phyloP scores from a whole-genome alignment of 2,113 vertebrate species.

The Psettodes erumei region DNA sequence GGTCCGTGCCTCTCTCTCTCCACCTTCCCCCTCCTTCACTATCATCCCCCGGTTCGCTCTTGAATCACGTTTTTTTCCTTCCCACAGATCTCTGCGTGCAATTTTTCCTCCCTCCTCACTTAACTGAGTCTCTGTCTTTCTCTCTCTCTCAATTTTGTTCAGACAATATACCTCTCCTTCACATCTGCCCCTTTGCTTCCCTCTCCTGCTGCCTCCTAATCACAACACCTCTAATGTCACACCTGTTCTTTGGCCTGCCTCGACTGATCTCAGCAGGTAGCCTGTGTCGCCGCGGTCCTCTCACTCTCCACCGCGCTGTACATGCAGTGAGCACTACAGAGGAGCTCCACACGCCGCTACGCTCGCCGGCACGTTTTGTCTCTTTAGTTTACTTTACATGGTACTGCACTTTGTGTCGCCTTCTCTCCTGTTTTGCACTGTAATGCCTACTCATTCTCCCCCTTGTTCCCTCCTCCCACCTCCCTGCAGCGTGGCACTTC shows the following conservation, averaged over 20 bases:
- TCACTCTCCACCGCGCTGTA: conserved; percentile 6
- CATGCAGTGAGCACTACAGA: not conserved
- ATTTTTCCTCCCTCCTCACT: conserved; percentile 15
- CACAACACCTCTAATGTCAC: conserved; percentile 13
- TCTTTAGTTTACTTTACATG: conserved; percentile 38
- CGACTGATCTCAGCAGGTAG: conserved; percentile 47
- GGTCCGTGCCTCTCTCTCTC: conserved; percentile 25
- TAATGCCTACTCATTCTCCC: conserved; percentile 24
- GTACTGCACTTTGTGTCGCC: conserved; percentile 22
- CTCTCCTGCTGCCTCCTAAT: conserved; percentile 38
- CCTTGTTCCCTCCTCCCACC: not conserved
- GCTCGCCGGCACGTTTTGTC: not conserved
- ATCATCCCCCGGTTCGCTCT: conserved; percentile 36
- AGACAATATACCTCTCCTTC: not conserved
- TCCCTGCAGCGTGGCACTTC: conserved; percentile 20
- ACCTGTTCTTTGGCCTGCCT: conserved; percentile 4
- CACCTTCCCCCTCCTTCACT: conserved; percentile 29
- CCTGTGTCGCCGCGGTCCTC: conserved; percentile 1
- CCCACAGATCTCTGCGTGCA: conserved; percentile 30
- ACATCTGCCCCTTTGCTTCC: conserved; percentile 4
- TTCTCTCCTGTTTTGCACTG: conserved; percentile 30
- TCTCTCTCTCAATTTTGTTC: conserved; percentile 6
- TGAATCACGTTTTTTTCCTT: conserved; percentile 1
- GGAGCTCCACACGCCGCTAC: not conserved
- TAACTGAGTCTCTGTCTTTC: conserved; percentile 8